Base-by-base conservation (phyloP, 2,888 invertebrate genomes). In the Stictocephala bisonia region DNA sequence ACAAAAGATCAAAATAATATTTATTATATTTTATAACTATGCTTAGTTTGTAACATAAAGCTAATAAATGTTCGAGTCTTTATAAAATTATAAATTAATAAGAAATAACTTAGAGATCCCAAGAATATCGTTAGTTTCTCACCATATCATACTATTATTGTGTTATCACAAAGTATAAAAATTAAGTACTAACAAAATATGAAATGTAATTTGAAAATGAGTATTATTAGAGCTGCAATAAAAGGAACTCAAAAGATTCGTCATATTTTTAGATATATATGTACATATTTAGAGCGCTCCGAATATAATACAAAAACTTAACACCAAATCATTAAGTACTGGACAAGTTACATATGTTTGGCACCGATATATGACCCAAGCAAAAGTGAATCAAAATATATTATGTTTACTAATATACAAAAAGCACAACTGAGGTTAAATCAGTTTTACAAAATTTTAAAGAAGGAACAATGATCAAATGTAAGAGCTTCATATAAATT, bases 231-330 rank as follows among this genome's bases (percentile, higher is more conserved):
- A 35, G 40, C n/a, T 31, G 13, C 20, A 40, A 60, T 22, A 35
- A 60, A 60, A 35, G 60, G 40, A 60, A 35, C 40, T 60, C 22
- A 53, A n/a, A 56, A 60, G 60, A 60, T 60, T 60, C 40, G n/a
- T 60, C n/a, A n/a, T n/a, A n/a, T n/a, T n/a, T n/a, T 60, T n/a
- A 56, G 31, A 60, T n/a, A 20, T 22, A 60, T 60, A 60, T 40
- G 40, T 60, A 60, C 35, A 60, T 29, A 60, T 7, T 60, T 15
- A 40, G 31, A 60, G 20, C 3, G 60, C 60, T 18, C 7, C 4
- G 44, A 15, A 6, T 29, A 29, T 27, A 20, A 60, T 15, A 20
- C 31, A 40, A 56, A 29, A 56, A 24, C 35, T 18, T 35, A 35
- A 22, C 31, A 18, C 40, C 6, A n/a, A n/a, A 15, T 35, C 31